phyloP scores from a whole-genome alignment of 2,113 vertebrate genomes.

The Ailurus styani region DNA sequence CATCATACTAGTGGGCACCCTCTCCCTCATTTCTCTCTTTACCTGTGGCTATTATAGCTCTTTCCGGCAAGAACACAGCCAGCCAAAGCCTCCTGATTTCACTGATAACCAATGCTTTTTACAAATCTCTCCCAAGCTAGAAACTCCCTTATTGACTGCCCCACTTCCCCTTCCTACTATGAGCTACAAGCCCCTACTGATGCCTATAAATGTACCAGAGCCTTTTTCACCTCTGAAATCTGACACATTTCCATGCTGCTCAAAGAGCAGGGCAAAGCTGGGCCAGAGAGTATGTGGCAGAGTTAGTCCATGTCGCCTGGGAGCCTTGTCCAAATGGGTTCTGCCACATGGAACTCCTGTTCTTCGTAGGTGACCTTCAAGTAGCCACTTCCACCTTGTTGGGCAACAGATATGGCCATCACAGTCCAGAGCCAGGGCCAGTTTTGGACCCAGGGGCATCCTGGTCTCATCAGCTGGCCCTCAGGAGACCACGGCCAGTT shows the following conservation, averaged over 20 bases:
- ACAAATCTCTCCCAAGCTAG: not conserved
- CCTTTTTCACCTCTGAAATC: not conserved
- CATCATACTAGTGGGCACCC: not conserved
- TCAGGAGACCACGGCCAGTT: not conserved
- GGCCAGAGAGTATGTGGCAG: not conserved
- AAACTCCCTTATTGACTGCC: not conserved
- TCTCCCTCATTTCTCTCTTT: not conserved
- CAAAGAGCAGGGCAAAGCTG: not conserved
- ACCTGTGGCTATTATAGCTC: not conserved
- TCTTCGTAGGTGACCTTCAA: not conserved
- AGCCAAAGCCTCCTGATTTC: not conserved
- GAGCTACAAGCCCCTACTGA: not conserved
- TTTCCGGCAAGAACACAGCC: not conserved
- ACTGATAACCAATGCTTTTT: not conserved
- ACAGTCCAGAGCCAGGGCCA: not conserved
- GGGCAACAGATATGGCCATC: not conserved
- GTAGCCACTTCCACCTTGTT: not conserved
- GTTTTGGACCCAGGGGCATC: not conserved
- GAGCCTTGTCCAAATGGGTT: not conserved
- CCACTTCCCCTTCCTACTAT: not conserved
- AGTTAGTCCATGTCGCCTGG: not conserved
- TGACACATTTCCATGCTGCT: not conserved
- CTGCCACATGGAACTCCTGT: not conserved
- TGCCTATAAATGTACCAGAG: not conserved
- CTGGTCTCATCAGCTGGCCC: not conserved